Percentiles rank a stretch among this genome's conserved stretches.
phyloP scores from a whole-genome alignment of 2,797 vertebrate genomes.

The Hydrocynus forskahlii region DNA sequence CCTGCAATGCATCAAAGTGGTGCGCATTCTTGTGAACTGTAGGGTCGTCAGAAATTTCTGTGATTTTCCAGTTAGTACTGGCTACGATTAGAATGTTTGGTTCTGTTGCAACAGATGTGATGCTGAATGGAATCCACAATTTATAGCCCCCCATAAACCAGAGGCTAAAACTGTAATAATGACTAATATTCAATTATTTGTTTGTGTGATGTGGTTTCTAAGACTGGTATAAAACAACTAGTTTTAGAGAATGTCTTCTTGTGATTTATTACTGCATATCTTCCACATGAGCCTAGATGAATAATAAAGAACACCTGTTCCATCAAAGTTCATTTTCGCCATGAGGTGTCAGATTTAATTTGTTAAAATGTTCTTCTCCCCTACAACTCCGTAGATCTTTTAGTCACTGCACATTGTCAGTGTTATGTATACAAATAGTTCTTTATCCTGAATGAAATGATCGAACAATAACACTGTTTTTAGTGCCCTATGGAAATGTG shows the following conservation, averaged over 20 bases:
- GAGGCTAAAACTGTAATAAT: constrained; percentile 9
- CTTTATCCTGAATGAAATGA: neutral
- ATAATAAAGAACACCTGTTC: neutral
- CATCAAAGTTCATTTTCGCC: neutral
- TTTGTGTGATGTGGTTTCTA: neutral
- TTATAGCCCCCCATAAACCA: constrained; percentile 2
- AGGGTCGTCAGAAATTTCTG: neutral
- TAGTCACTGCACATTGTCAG: neutral
- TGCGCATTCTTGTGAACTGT: neutral
- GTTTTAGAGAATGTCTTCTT: neutral
- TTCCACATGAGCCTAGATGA: neutral
- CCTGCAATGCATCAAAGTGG: neutral
- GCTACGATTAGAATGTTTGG: neutral
- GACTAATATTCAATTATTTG: constrained; percentile 11
- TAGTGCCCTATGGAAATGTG: too few species aligned
- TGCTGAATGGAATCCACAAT: constrained; percentile 3
- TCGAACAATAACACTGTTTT: too few species aligned
- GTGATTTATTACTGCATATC: constrained; percentile 1
- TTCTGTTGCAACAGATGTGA: neutral
- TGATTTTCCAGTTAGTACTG: constrained; percentile 3
- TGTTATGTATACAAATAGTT: neutral
- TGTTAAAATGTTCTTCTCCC: constrained; percentile 8
- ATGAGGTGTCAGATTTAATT: neutral
- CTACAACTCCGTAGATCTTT: neutral
- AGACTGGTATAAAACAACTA: neutral